Conservation (phyloP, 2,113 vertebrate species). For the Glaucidium brasilianum region DNA sequence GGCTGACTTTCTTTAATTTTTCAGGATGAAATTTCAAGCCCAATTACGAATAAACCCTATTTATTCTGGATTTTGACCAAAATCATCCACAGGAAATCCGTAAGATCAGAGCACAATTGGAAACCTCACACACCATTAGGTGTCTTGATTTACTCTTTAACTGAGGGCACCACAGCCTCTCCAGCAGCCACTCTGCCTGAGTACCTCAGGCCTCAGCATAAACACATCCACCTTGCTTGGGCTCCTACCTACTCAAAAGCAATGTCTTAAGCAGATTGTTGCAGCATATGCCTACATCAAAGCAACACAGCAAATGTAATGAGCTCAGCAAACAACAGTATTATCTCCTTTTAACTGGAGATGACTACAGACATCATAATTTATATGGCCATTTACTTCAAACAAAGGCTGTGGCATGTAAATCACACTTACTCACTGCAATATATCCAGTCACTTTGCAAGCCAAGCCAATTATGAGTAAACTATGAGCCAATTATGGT, state of each 20-base stretch:
- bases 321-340: neutral
- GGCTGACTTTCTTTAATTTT: neutral
- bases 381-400: neutral
- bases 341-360: neutral
- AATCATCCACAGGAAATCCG: neutral
- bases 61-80: neutral
- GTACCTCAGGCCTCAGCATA: neutral
- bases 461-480: neutral
- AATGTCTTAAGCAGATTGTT: neutral
- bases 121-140: neutral
- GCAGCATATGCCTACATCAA: neutral
- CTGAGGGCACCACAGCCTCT: neutral
- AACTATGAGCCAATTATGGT: neutral
- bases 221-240: neutral
- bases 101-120: neutral
- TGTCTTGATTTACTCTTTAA: neutral
- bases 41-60: neutral
- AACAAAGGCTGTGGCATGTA: neutral
- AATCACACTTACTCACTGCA: neutral
- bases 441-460: neutral
- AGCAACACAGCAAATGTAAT: neutral
- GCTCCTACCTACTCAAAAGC: neutral
- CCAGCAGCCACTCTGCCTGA: accelerated
- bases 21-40: neutral
- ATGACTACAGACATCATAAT: neutral